Evolutionary conservation across 2,797 vertebrate species (phyloP).

Genomic region (Leuciscus waleckii): DNA sequence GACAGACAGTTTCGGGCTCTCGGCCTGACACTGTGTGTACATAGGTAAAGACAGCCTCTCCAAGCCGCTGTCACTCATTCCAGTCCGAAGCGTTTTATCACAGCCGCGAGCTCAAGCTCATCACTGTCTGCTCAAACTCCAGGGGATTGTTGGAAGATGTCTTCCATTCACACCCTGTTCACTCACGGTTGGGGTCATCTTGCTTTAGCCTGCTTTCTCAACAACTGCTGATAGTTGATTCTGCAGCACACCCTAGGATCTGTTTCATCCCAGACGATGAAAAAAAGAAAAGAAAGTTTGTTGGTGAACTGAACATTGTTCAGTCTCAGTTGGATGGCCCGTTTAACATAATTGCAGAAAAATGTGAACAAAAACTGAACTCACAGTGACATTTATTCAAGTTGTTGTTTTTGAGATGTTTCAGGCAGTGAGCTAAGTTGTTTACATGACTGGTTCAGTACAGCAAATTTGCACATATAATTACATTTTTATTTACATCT

Average conservation of each 20-base stretch:
- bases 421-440: constrained; percentile 40
- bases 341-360: constrained; percentile 24
- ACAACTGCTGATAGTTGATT: constrained; percentile 32
- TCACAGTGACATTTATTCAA: constrained; percentile 26
- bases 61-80: constrained; percentile 45
- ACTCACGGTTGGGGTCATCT: constrained; percentile 31
- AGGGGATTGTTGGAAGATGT: constrained; percentile 48
- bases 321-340: not conserved
- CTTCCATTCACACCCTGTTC: constrained; percentile 54
- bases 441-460: constrained; percentile 20
- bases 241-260: not conserved
- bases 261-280: not conserved
- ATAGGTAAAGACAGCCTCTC: constrained; percentile 31
- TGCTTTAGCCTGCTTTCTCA: constrained; percentile 47
- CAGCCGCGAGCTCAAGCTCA: constrained; percentile 31
- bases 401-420: constrained; percentile 26
- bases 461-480: constrained; percentile 38
- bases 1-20: constrained; percentile 48
- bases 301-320: not conserved
- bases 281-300: not conserved
- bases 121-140: constrained; percentile 42
- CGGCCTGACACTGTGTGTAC: constrained; percentile 48
- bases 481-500: constrained; percentile 29
- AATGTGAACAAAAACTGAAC: constrained; percentile 3
- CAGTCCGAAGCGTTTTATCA: constrained; percentile 31